phyloP scores from a whole-genome alignment of 2,113 vertebrate species.

The Cynoglossus semilaevis region DNA sequence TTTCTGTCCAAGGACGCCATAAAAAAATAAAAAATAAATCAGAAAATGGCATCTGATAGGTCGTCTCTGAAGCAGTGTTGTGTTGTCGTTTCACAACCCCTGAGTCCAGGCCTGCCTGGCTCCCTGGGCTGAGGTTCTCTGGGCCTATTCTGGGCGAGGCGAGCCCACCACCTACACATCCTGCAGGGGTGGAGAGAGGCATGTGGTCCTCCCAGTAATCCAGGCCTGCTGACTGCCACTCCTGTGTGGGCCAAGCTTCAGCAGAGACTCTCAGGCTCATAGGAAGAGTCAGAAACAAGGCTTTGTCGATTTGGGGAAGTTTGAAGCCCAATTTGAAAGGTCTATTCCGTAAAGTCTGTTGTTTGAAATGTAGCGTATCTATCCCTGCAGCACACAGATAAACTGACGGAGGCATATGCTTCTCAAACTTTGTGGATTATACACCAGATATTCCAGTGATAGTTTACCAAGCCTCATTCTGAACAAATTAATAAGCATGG shows the following conservation, averaged over 20 bases:
- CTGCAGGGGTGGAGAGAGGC: conserved; percentile 83
- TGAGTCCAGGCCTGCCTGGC: conserved; percentile 41
- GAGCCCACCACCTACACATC: conserved; percentile 81
- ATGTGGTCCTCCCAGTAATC: conserved; percentile 76
- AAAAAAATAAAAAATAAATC: too few species aligned
- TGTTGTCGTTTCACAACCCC: neutral
- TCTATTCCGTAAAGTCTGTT: too few species aligned
- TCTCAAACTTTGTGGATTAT: too few species aligned
- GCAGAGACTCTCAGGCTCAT: conserved; percentile 58
- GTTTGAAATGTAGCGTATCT: too few species aligned
- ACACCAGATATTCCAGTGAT: too few species aligned
- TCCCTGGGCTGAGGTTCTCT: conserved; percentile 42
- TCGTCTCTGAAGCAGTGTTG: too few species aligned
- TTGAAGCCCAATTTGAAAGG: neutral
- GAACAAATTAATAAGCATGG: too few species aligned
- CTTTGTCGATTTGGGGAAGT: conserved; percentile 1
- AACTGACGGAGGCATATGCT: too few species aligned
- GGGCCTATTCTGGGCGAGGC: conserved; percentile 76
- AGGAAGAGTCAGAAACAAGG: conserved; percentile 32
- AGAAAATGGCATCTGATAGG: too few species aligned
- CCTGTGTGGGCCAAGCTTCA: conserved; percentile 53
- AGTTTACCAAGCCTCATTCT: too few species aligned
- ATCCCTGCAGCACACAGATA: too few species aligned
- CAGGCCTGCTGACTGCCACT: conserved; percentile 67
- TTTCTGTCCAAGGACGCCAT: too few species aligned